phyloP scores from a whole-genome alignment of 2,113 vertebrate species.

The Varanus komodoensis region DNA sequence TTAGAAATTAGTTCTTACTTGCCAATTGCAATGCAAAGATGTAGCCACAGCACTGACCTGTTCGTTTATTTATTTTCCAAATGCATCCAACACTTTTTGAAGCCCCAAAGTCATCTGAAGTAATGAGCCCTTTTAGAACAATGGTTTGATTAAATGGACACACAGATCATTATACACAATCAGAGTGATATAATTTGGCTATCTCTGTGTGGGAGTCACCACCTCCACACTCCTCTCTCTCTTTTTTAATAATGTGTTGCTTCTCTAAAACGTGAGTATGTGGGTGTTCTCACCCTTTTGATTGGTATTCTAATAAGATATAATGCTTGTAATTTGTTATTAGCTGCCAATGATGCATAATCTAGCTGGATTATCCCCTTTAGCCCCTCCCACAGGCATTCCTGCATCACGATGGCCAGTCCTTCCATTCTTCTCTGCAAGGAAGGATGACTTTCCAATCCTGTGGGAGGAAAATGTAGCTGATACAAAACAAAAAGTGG shows the following conservation, averaged over 20 bases:
- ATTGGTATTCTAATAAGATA: not conserved
- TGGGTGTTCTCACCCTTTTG: not conserved
- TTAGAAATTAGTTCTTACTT: no score
- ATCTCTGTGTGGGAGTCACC: not conserved
- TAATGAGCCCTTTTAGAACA: not conserved
- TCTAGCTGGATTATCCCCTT: not conserved
- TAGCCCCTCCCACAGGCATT: not conserved
- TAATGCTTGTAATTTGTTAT: not conserved
- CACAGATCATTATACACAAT: not conserved
- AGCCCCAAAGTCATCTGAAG: not conserved
- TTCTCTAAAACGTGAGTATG: not conserved
- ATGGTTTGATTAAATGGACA: not conserved
- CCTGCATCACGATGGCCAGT: not conserved
- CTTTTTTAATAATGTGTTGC: not conserved
- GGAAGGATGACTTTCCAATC: not conserved
- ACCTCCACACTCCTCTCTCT: not conserved
- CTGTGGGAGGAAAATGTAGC: not conserved
- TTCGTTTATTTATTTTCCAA: no score
- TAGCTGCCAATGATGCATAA: not conserved
- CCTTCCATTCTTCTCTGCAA: not conserved
- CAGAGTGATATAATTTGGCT: not conserved
- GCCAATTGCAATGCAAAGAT: no score
- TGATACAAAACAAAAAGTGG: not conserved
- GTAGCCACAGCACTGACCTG: no score
- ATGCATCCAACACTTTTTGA: no score